Evolutionary conservation across 2,797 vertebrate species (phyloP), one percentile per base, ranked within the genome.

Genomic region (Ceryle rudis): DNA sequence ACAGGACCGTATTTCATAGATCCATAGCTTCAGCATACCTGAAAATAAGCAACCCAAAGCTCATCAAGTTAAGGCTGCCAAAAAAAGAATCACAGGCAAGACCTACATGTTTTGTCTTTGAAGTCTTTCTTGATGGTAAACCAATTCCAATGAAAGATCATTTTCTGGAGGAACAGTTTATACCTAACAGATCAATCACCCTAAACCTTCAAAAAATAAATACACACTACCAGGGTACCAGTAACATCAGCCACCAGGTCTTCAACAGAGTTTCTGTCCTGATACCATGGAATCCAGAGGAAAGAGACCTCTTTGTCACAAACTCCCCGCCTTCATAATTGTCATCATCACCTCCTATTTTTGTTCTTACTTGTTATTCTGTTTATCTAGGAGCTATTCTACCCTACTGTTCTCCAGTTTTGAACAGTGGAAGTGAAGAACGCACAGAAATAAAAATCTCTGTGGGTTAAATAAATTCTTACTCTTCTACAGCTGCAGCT

Each of bases 381-480:
- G 2, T 77, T 85, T 77, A 82, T 44, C 57, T 47, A 79, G 42
- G n/a, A 93, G 64, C 51, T 70, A 82, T 37, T 65, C n/a, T 60
- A 57, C 29, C 39, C 25, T 39, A 72, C 42, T 44, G 11, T 54
- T 86, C 44, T 81, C 16, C 70, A 74, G 1, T 83, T 81, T 86
- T 78, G 49, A 89, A 58, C 21, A 79, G 57, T n/a, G 9, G 35
- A 95, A 91, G 28, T 15, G 46, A 91, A 93, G 81, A 91, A 92
- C 35, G 37, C 57, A 81, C 57, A 81, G 54, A 86, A 89, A 92
- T 73, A 92, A 93, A 95, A 90, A 79, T 88, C 80, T 84, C 80
- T 58, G 52, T 10, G 20, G 69, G 61, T 95, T 91, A 93, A 90
- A 93, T n/a, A 89, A 94, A 93, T 65, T 75, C 85, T 90, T 93